Evolutionary conservation across 2,113 vertebrate genomes (phyloP).

Genomic region (Otocyon megalotis): DNA sequence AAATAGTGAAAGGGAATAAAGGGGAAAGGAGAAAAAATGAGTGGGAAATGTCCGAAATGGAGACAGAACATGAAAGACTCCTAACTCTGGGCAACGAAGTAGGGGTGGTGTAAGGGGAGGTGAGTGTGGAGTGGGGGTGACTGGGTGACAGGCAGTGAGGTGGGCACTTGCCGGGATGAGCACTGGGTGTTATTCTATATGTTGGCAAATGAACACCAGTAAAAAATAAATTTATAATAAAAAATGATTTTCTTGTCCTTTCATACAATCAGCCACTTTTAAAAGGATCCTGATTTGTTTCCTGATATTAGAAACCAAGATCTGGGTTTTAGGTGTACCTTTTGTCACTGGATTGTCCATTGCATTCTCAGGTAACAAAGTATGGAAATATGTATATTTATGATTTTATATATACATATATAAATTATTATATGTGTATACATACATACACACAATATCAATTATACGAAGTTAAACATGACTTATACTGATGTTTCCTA

Average conservation of each 20-base stretch:
- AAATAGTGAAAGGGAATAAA: too few species aligned
- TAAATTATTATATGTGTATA: neutral
- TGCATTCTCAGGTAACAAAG: neutral
- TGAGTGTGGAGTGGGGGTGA: too few species aligned
- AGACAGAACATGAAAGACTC: too few species aligned
- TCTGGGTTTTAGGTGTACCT: neutral
- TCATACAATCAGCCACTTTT: neutral
- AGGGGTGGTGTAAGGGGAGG: too few species aligned
- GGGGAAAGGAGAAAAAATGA: too few species aligned
- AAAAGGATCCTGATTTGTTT: neutral
- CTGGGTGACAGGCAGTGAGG: too few species aligned
- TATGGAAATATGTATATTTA: neutral
- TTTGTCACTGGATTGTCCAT: neutral
- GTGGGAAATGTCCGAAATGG: too few species aligned
- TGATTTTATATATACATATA: neutral
- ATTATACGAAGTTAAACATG: neutral
- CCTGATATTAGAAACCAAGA: neutral
- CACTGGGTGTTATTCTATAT: too few species aligned
- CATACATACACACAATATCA: neutral
- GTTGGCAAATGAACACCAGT: too few species aligned
- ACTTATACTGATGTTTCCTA: neutral
- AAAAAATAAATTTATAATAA: too few species aligned
- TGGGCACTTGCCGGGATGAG: too few species aligned
- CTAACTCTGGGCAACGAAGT: too few species aligned
- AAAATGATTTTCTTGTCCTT: neutral